Base-by-base conservation (phyloP, 1,140 invertebrate species). In the Drosophila erecta region DNA sequence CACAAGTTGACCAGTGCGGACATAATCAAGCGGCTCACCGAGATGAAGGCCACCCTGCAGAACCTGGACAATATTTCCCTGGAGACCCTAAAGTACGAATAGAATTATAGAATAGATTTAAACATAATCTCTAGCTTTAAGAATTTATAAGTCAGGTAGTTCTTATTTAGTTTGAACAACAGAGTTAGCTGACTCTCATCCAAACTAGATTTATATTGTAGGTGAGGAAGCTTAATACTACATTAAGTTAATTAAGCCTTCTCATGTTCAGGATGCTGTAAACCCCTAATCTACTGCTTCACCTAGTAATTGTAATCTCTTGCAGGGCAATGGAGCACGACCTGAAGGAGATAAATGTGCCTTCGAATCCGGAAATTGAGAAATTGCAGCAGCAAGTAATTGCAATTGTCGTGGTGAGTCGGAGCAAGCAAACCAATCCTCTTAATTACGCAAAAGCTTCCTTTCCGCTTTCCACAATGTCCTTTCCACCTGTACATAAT, bases 1-100 rank as follows among this genome's bases (percentile, higher is more conserved):
- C 72, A 90, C 47, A 89, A 86, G n/a, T 43, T 90, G n/a, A 92
- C 90, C 12, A 92, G 89, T 75, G 83, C 81, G 6, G 91, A 92
- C 71, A 86, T 92, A 1, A 91, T 91, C 14, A 92, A 92, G 41
- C 61, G 81, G 1, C 65, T 92, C 1, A 86, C 81, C 8, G 92
- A 92, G 50, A 92, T 92, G 89, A 92, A 92, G 47, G 58, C 85
- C 0, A 92, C 89, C 14, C 56, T 92, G 15, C 92, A 92, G 43
- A 92, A 92, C 54, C 59, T 92, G 55, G 92, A 92, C 55, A 92
- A 92, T 27, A 92, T 92, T 41, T 92, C 91, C 2, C 40, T 92
- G 56, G 92, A 92, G 10, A 91, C 90, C 0, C 61, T 92, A 24
- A 92, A 80, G 91, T 92, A 24, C 46, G 57, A 64, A 20, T 15